Evolutionary conservation across 2,888 invertebrate species (phyloP).

Genomic region (Xylota sylvarum): DNA sequence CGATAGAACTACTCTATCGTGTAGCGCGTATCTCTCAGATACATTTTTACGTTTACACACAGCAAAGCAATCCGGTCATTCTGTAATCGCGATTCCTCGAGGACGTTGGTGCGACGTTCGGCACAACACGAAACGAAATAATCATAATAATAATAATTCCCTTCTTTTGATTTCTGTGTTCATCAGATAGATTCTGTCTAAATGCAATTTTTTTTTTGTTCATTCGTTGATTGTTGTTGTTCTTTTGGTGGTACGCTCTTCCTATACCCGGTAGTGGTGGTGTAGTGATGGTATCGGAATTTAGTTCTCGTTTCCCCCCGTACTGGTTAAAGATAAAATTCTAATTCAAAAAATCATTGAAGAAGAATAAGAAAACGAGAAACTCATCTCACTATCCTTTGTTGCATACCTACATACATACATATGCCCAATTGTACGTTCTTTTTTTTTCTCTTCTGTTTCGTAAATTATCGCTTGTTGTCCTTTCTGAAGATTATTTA

Average conservation of each 20-base stretch:
- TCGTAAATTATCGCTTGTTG: constrained; percentile 17
- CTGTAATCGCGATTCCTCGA: constrained; percentile 85
- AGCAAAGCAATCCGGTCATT: constrained; percentile 85
- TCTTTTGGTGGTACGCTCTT: constrained; percentile 47
- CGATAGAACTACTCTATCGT: constrained; percentile 20
- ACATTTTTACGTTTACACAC: constrained; percentile 84
- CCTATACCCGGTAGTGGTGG: constrained; percentile 40
- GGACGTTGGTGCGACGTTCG: constrained; percentile 83
- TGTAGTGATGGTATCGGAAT: constrained; percentile 71
- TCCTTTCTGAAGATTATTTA: constrained; percentile 40
- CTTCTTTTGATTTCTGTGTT: constrained; percentile 54
- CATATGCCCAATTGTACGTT: constrained; percentile 1
- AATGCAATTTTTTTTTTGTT: constrained; percentile 61
- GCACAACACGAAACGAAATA: constrained; percentile 75
- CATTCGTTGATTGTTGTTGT: constrained; percentile 52
- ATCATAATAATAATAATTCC: constrained; percentile 62
- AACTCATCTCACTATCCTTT: constrained; percentile 17
- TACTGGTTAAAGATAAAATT: constrained; percentile 19
- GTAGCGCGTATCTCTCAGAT: constrained; percentile 78
- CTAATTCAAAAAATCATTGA: constrained; percentile 46
- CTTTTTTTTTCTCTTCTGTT: neutral
- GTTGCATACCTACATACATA: constrained; percentile 11
- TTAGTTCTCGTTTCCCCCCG: constrained; percentile 33
- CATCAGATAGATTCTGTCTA: constrained; percentile 48
- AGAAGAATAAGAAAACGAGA: constrained; percentile 19